A percentile compares a stretch with the other conserved stretches of the same genome.
Conservation (phyloP, 2,888 invertebrate genomes). For the Heterodera filipjevi region DNA sequence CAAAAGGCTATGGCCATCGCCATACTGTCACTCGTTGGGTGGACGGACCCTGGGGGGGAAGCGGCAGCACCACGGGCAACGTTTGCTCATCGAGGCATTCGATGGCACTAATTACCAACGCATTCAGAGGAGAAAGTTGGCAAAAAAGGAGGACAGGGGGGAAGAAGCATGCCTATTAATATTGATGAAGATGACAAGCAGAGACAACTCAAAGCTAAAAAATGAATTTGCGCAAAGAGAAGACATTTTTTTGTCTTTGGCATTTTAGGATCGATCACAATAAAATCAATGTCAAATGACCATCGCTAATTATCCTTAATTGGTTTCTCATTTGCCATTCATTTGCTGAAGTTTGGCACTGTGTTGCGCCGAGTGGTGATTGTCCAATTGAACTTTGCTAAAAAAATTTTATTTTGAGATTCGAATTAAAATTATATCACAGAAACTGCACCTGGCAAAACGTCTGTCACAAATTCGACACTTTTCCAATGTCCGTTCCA, state of each 20-base stretch:
- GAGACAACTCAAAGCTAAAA: background rate
- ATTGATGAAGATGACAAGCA: no score
- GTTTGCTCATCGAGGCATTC: background rate
- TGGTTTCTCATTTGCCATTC: background rate
- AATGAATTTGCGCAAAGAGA: background rate
- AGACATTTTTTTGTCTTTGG: background rate
- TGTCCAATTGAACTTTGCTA: background rate
- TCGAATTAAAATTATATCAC: background rate
- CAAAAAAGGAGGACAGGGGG: background rate
- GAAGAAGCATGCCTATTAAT: background rate
- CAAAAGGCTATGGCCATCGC: background rate
- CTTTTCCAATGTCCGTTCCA: conserved; percentile 3
- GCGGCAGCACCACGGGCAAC: background rate
- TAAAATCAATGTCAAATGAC: background rate
- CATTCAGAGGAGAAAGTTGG: background rate
- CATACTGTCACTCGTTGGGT: background rate
- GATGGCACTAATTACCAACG: background rate
- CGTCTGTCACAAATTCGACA: background rate
- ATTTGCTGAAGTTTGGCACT: background rate
- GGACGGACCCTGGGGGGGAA: background rate
- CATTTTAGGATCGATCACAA: background rate
- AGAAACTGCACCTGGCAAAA: background rate
- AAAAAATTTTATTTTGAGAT: background rate
- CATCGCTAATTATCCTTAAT: background rate
- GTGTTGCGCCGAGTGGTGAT: background rate